phyloP scores from a whole-genome alignment of 1,140 invertebrate species.

The Pseudomyrmex gracilis region DNA sequence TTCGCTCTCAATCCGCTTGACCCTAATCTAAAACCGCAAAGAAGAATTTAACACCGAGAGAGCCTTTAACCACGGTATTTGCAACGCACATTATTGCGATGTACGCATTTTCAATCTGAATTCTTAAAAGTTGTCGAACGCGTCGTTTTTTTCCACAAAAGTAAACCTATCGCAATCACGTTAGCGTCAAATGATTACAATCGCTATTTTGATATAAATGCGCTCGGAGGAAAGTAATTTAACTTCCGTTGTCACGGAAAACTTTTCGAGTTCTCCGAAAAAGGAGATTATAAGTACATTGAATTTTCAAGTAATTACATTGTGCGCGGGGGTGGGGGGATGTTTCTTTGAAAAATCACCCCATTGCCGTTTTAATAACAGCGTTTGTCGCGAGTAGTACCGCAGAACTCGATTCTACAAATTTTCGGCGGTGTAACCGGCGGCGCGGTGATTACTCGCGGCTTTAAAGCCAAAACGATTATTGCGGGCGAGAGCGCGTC shows the following conservation, averaged over 20 bases:
- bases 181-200: constrained; percentile 5
- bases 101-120: background rate
- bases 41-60: background rate
- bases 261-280: background rate
- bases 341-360: constrained; percentile 8
- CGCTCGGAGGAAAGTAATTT: background rate
- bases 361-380: constrained; percentile 9
- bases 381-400: background rate
- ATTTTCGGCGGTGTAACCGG: constrained; percentile 33
- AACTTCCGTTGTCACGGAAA: background rate
- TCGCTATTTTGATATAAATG: background rate
- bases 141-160: background rate
- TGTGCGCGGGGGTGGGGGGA: too few relatives aligned
- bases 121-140: background rate
- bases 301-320: constrained; percentile 2
- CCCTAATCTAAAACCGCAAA: constrained; percentile 14
- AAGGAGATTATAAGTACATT: background rate
- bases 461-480: constrained; percentile 27
- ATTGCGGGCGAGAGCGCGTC: constrained; percentile 49
- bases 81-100: background rate
- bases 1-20: background rate
- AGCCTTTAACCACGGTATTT: background rate
- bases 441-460: constrained; percentile 13
- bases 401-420: constrained; percentile 5
- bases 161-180: background rate